Conservation (phyloP, 2,113 vertebrate species). For the Sorex araneus region DNA sequence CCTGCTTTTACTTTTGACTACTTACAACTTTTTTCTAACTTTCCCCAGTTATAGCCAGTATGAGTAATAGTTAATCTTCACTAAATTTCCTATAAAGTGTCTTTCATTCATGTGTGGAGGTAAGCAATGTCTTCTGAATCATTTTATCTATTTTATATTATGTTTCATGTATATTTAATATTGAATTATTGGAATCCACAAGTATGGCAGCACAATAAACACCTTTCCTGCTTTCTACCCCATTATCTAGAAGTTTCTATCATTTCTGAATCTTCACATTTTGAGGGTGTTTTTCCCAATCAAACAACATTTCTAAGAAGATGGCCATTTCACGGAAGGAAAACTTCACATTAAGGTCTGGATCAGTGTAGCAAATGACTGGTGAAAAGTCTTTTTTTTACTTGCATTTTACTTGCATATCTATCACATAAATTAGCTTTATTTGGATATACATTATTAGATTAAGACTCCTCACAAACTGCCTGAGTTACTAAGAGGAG, state of each 20-base stretch:
- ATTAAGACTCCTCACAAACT: neutral
- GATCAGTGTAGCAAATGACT: neutral
- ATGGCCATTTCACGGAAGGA: neutral
- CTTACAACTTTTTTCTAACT: neutral
- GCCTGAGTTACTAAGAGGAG: conserved; percentile 23
- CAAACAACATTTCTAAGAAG: neutral
- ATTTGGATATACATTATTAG: neutral
- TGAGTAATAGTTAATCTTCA: conserved; percentile 8
- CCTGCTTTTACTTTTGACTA: conserved; percentile 49
- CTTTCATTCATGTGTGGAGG: neutral
- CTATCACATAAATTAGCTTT: neutral
- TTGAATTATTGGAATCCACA: conserved; percentile 33
- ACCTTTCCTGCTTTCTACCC: neutral
- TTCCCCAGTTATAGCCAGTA: neutral
- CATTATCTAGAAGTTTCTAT: neutral
- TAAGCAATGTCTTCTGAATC: conserved; percentile 30
- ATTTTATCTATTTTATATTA: neutral
- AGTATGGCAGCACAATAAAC: neutral
- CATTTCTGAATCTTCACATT: neutral
- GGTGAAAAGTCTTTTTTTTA: conserved; percentile 20
- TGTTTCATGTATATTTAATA: neutral
- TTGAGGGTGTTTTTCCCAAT: neutral
- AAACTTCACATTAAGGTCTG: neutral
- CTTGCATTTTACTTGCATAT: neutral
- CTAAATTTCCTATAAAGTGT: neutral